phyloP scores from a whole-genome alignment of 92 coral and sea anemone genomes.

The Meandrina meandrites region DNA sequence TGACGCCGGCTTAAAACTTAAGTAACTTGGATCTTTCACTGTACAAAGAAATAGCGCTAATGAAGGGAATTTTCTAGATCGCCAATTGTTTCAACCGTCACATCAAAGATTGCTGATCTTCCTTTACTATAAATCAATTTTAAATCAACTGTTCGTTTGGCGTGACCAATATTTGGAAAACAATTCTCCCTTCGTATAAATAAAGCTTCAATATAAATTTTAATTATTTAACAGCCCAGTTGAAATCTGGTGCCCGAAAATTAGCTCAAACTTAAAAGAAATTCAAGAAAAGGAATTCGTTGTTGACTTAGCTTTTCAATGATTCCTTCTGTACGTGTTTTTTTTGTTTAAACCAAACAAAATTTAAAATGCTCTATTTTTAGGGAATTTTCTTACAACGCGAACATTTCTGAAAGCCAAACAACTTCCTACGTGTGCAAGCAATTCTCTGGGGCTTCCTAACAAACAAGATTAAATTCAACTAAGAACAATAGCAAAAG shows the following conservation, averaged over 20 bases:
- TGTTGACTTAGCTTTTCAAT: neutral
- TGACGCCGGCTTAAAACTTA: neutral
- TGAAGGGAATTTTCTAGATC: neutral
- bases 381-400: neutral
- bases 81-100: neutral
- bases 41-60: neutral
- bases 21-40: neutral
- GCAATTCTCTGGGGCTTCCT: neutral
- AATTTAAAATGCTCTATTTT: neutral
- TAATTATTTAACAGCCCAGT: neutral
- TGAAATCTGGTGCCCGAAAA: neutral
- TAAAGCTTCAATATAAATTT: neutral
- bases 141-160: neutral
- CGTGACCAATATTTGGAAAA: neutral
- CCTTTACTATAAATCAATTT: neutral
- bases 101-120: neutral
- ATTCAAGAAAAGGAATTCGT: neutral
- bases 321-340: neutral
- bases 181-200: neutral
- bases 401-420: neutral
- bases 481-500: neutral
- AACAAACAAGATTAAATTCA: neutral
- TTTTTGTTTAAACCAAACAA: neutral
- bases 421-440: neutral
- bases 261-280: neutral